A percentile compares a stretch with the other conserved stretches of the same genome.
These are phyloP conservation scores for Cremastinae sp. DNA, from an alignment of 2,888 invertebrate species.

Conservation along the genomic window DNA sequence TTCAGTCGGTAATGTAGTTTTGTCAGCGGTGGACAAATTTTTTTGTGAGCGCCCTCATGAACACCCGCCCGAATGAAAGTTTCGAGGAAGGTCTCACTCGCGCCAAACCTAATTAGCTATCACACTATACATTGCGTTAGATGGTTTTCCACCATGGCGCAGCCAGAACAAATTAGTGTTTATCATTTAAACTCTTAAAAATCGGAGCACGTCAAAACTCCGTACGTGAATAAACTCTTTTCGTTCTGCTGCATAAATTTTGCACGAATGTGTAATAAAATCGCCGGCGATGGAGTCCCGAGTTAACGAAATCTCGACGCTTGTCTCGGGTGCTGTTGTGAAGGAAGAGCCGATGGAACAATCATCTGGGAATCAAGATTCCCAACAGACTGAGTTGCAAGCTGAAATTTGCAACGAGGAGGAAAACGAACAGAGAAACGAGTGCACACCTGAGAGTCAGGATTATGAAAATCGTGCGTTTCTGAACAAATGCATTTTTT, in stretches of 20 bases:
- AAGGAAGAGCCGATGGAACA: slow-evolving; percentile 76
- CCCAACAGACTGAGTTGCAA: slow-evolving; percentile 64
- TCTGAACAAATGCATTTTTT: slow-evolving; percentile 80
- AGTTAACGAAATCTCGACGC: slow-evolving; percentile 65
- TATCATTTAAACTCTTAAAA: slow-evolving; percentile 47
- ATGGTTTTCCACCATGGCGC: slow-evolving; percentile 52
- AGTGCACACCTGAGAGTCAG: slow-evolving; percentile 75
- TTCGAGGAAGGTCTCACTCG: slow-evolving; percentile 45
- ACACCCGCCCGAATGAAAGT: slow-evolving; percentile 11
- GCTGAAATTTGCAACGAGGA: slow-evolving; percentile 67
- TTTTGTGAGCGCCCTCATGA: slow-evolving; percentile 2
- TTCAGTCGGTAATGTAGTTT: background rate
- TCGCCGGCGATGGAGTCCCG: slow-evolving; percentile 56
- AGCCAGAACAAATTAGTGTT: slow-evolving; percentile 50
- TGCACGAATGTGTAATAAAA: background rate
- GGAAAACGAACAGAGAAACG: slow-evolving; percentile 72
- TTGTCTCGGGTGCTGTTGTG: slow-evolving; percentile 67
- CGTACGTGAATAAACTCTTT: background rate
- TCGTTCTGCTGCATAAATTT: background rate
- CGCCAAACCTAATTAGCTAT: slow-evolving; percentile 53
- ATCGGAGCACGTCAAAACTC: slow-evolving; percentile 20
- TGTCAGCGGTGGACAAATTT: background rate
- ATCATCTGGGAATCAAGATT: slow-evolving; percentile 65
- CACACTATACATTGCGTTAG: slow-evolving; percentile 41
- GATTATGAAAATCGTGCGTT: slow-evolving; percentile 71